Base-by-base conservation (phyloP, 2,797 vertebrate species). In the Antennarius maculatus region DNA sequence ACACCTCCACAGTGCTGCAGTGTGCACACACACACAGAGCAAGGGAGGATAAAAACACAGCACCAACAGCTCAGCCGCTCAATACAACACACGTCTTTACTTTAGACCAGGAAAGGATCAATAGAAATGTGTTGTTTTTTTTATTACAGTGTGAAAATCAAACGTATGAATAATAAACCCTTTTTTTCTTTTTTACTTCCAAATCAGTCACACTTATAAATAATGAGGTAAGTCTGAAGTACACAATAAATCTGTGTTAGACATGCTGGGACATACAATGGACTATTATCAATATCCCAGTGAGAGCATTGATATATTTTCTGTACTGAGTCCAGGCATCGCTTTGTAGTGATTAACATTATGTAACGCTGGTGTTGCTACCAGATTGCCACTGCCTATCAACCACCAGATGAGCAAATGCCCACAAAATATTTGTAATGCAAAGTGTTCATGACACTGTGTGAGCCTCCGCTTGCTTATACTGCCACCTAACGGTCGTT, bases 1-100 rank as follows among this genome's bases (percentile, higher is more conserved):
- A 91, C 90, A 91, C 90, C 90, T 92, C 89, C 90, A 91, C 89
- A 91, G 84, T 91, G 83, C 90, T 88, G 91, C 90, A 91, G 89
- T 88, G 82, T 86, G 84, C 72, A 60, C 80, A 85, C 68, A 76
- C 76, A 84, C 81, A 83, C 82, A 81, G 74, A 83, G 84, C 73
- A 70, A 77, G 66, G 75, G 62, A 71, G 77, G 78, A 83, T 72
- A 70, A 75, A 80, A 82, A 83, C 78, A 81, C 79, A 84, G 74
- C 74, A 71, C 57, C 77, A 69, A 67, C 61, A 29, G 57, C 66
- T 69, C 67, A 42, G 59, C 53, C 16, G 47, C 63, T 76, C 52
- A 73, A n/a, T 27, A 80, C 71, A 62, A 77, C 63, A 81, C 6
- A 66, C 14, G 7, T 46, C 6, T 46, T 46, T n/a, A 46, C 15